Evolutionary conservation across 2,797 vertebrate species (phyloP).

Genomic region (Tauraco hartlaubi): DNA sequence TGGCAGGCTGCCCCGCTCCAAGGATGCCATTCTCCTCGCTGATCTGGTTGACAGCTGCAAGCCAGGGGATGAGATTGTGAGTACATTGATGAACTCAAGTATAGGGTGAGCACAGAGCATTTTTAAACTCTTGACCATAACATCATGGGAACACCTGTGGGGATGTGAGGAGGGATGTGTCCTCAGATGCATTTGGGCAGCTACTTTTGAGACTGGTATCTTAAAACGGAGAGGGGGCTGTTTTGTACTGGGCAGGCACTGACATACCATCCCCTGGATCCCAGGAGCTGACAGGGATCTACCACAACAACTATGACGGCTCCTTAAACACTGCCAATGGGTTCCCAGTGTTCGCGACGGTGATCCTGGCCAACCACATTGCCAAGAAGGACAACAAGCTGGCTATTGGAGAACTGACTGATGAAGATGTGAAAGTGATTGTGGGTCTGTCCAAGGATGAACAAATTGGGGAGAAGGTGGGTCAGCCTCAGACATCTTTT

Average conservation of each 20-base stretch:
- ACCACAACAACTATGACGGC: constrained; percentile 98
- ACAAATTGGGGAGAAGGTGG: constrained; percentile 92
- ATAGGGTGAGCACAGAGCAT: neutral
- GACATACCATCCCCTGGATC: neutral
- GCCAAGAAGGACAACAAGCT: constrained; percentile 90
- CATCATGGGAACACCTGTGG: rapidly evolving
- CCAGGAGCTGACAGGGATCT: constrained; percentile 96
- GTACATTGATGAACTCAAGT: constrained; percentile 36
- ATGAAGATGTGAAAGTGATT: constrained; percentile 95
- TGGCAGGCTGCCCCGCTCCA: constrained; percentile 94
- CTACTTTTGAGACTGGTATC: neutral
- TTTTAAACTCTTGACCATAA: neutral
- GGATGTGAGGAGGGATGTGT: neutral
- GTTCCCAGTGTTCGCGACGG: constrained; percentile 96
- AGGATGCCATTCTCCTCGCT: constrained; percentile 94
- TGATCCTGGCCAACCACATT: constrained; percentile 97
- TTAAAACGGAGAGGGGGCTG: neutral
- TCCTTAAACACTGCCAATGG: constrained; percentile 95
- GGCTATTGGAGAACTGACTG: constrained; percentile 91
- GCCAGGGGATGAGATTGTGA: constrained; percentile 97
- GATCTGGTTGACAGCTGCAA: constrained; percentile 97
- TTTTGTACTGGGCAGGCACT: neutral
- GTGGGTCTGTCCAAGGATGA: constrained; percentile 93
- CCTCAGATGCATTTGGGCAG: neutral
- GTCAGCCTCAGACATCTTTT: constrained; percentile 18